phyloP scores from a whole-genome alignment of 2,888 invertebrate genomes.

The Lochmaea capreae region DNA sequence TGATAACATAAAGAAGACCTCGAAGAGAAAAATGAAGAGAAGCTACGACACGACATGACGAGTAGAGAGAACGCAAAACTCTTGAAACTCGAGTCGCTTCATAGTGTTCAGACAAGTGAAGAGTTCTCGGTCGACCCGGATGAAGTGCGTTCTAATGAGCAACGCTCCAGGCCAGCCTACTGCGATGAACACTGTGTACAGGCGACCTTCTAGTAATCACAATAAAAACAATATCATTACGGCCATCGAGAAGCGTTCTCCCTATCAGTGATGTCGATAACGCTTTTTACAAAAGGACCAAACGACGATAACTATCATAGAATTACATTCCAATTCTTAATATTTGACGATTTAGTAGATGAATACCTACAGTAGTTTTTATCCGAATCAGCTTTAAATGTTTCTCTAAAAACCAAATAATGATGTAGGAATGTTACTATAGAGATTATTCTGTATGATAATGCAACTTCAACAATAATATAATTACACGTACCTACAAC shows the following conservation, averaged over 20 bases:
- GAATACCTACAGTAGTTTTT: no score
- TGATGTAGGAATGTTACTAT: no score
- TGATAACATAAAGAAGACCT: conserved; percentile 33
- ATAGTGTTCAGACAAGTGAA: conserved; percentile 59
- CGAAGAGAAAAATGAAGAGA: conserved; percentile 25
- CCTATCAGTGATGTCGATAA: conserved; percentile 17
- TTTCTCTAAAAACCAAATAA: no score
- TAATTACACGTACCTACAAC: no score
- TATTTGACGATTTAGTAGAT: no score
- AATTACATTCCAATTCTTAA: no score
- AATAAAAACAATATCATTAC: conserved; percentile 55
- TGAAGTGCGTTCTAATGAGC: conserved; percentile 62
- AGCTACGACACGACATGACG: conserved; percentile 9
- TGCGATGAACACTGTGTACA: conserved; percentile 31
- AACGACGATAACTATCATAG: no score
- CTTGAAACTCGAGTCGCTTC: conserved; percentile 43
- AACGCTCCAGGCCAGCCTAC: conserved; percentile 56
- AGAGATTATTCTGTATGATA: no score
- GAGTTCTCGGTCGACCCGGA: conserved; percentile 58
- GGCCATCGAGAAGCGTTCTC: conserved; percentile 46
- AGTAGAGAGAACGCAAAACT: conserved; percentile 33
- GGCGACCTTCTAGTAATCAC: conserved; percentile 47
- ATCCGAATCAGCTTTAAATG: no score
- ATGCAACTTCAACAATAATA: no score
- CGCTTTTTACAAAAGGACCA: background rate